These are phyloP conservation scores for Geophilus truncorum DNA, from an alignment of 2,888 invertebrate species.

Conservation along the genomic window DNA sequence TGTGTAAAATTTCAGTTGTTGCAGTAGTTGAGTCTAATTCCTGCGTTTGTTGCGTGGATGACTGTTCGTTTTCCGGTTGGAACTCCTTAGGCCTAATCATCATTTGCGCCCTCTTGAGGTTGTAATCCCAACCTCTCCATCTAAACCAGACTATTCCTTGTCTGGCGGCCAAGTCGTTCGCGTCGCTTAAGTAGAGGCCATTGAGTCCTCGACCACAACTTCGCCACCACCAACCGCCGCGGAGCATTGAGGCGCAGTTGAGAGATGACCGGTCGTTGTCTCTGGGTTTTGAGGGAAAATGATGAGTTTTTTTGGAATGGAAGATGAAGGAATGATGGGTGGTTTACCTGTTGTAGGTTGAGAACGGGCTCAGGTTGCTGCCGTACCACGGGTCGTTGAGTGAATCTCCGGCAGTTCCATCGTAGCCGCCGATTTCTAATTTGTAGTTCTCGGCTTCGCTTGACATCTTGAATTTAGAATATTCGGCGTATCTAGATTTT, in stretches of 20 bases:
- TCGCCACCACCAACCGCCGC: slow-evolving; percentile 95
- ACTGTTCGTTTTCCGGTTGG: not conserved
- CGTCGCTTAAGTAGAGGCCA: slow-evolving; percentile 81
- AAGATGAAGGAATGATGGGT: too few species aligned
- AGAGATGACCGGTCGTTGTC: slow-evolving; percentile 85
- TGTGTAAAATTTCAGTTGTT: not conserved
- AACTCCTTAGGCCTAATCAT: slow-evolving; percentile 71
- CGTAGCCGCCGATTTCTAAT: slow-evolving; percentile 84
- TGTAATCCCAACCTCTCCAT: slow-evolving; percentile 93
- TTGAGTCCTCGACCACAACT: slow-evolving; percentile 85
- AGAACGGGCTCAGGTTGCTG: slow-evolving; percentile 87
- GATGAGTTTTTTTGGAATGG: not conserved
- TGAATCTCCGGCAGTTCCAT: slow-evolving; percentile 85
- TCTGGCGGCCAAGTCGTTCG: slow-evolving; percentile 74
- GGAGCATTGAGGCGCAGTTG: slow-evolving; percentile 88
- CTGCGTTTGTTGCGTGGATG: not conserved
- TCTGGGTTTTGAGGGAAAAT: slow-evolving; percentile 51
- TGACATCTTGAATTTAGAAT: slow-evolving; percentile 86
- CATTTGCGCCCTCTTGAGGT: slow-evolving; percentile 80
- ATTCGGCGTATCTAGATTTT: slow-evolving; percentile 69
- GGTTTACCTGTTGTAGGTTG: slow-evolving; percentile 78
- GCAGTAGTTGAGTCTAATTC: not conserved
- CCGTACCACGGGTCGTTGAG: slow-evolving; percentile 92
- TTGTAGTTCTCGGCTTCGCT: slow-evolving; percentile 88
- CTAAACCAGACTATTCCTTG: slow-evolving; percentile 94